phyloP scores from a whole-genome alignment of 2,888 invertebrate genomes.

The Dastarcus helophoroides region DNA sequence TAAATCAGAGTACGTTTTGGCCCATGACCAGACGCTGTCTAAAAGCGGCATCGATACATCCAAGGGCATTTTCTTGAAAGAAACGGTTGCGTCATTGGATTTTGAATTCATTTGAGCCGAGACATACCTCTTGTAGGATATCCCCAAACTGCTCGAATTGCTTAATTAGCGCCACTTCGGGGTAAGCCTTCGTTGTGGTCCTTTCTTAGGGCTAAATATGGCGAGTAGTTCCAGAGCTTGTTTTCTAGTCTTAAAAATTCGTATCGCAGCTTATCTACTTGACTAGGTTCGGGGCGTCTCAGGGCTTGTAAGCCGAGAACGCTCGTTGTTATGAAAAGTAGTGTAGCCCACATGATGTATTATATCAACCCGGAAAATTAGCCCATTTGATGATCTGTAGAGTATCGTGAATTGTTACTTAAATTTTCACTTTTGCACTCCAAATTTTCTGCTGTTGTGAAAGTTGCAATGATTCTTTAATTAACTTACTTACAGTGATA shows the following conservation, averaged over 20 bases:
- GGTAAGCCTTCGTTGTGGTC: slow-evolving; percentile 22
- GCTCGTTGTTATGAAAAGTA: too few relatives aligned
- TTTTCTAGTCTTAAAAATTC: slow-evolving; percentile 48
- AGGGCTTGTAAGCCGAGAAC: too few relatives aligned
- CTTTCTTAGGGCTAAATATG: slow-evolving; percentile 18
- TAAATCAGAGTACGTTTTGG: slow-evolving; percentile 47
- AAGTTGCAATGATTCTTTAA: too few relatives aligned
- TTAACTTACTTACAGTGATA: too few relatives aligned
- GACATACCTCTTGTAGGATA: slow-evolving; percentile 34
- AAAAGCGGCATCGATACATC: slow-evolving; percentile 21
- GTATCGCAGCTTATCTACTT: slow-evolving; percentile 48
- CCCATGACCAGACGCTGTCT: slow-evolving; percentile 52
- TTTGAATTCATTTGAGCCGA: background rate
- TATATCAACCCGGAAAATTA: too few relatives aligned
- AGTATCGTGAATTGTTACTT: too few relatives aligned
- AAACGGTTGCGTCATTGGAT: background rate
- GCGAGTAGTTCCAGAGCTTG: slow-evolving; percentile 32
- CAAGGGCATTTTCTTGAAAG: slow-evolving; percentile 20
- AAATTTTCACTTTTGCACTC: too few relatives aligned
- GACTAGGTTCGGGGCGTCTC: slow-evolving; percentile 9
- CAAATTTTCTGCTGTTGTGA: too few relatives aligned
- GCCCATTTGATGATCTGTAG: too few relatives aligned
- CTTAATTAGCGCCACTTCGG: slow-evolving; percentile 47
- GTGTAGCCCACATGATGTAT: too few relatives aligned
- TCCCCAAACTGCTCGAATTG: slow-evolving; percentile 47